Conservation (phyloP, 2,888 invertebrate genomes). For the Mythimna albipuncta region DNA sequence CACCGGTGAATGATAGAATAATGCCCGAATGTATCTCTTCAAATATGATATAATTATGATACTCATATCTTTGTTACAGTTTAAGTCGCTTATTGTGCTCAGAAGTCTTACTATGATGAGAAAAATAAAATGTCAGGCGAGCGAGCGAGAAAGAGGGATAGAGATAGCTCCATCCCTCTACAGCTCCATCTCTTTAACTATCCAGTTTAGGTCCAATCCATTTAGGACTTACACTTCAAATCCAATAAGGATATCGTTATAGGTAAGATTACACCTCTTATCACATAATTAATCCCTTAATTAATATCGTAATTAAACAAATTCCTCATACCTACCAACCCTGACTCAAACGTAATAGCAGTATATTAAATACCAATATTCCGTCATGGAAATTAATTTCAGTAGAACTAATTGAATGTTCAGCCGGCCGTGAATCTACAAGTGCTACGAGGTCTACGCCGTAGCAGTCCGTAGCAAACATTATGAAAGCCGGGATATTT, state of each 20-base stretch:
- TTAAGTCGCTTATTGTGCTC: not conserved
- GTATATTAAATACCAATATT: slow-evolving; percentile 59
- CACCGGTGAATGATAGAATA: not conserved
- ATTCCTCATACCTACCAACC: slow-evolving; percentile 7
- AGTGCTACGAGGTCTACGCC: slow-evolving; percentile 69
- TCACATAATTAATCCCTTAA: not conserved
- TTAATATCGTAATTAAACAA: slow-evolving; percentile 12
- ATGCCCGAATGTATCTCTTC: not conserved
- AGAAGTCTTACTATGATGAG: not conserved
- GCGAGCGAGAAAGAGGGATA: no score
- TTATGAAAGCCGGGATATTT: slow-evolving; percentile 41
- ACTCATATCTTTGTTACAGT: not conserved
- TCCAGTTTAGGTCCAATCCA: no score
- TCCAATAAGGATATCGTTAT: not conserved
- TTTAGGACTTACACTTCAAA: not conserved
- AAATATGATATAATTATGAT: not conserved
- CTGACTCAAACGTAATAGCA: slow-evolving; percentile 37
- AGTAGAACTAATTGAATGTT: slow-evolving; percentile 63
- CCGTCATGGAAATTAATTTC: slow-evolving; percentile 56
- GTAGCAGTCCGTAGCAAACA: slow-evolving; percentile 64
- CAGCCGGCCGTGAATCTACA: slow-evolving; percentile 59
- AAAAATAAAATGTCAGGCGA: no score
- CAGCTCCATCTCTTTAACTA: no score
- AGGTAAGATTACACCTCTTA: not conserved
- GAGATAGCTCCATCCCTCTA: no score